Percentiles rank a stretch among this genome's conserved stretches.
Conservation (phyloP, 2,888 invertebrate genomes). For the Torymus texanus region DNA sequence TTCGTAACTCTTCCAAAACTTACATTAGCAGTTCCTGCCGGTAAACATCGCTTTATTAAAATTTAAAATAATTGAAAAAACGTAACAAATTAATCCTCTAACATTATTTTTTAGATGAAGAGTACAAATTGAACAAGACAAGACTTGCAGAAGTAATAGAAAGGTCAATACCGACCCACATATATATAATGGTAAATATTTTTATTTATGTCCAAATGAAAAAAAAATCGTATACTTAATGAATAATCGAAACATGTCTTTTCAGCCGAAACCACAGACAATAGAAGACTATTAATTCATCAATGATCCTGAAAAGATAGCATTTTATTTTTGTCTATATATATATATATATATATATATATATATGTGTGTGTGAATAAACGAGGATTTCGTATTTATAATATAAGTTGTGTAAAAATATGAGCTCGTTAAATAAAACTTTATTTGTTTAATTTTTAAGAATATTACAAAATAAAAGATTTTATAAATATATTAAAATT, state of each 20-base stretch:
- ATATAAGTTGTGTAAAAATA: conserved; percentile 46
- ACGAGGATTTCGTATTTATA: conserved; percentile 45
- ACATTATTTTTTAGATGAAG: conserved; percentile 67
- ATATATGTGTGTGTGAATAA: conserved; percentile 45
- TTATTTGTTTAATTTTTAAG: conserved; percentile 32
- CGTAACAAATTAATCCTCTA: not conserved
- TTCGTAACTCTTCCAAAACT: conserved; percentile 78
- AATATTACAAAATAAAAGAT: conserved; percentile 40
- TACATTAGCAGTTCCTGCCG: conserved; percentile 74
- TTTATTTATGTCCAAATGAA: conserved; percentile 46
- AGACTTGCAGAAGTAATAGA: conserved; percentile 78
- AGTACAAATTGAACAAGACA: conserved; percentile 74
- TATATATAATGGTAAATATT: conserved; percentile 80
- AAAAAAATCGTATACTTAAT: conserved; percentile 57
- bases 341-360: conserved; percentile 11
- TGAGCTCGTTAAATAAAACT: conserved; percentile 38
- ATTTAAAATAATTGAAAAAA: conserved; percentile 62
- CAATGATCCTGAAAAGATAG: conserved; percentile 30
- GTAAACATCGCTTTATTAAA: conserved; percentile 60
- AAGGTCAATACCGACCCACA: conserved; percentile 80
- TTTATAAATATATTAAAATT: conserved; percentile 33
- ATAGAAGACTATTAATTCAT: conserved; percentile 60
- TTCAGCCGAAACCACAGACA: conserved; percentile 69
- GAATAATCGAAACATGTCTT: conserved; percentile 50
- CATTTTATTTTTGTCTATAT: conserved; percentile 58